Evolutionary conservation across 2,888 invertebrate genomes (phyloP), one percentile per base, ranked within the genome.

Genomic region (Leptopilina syphax): DNA sequence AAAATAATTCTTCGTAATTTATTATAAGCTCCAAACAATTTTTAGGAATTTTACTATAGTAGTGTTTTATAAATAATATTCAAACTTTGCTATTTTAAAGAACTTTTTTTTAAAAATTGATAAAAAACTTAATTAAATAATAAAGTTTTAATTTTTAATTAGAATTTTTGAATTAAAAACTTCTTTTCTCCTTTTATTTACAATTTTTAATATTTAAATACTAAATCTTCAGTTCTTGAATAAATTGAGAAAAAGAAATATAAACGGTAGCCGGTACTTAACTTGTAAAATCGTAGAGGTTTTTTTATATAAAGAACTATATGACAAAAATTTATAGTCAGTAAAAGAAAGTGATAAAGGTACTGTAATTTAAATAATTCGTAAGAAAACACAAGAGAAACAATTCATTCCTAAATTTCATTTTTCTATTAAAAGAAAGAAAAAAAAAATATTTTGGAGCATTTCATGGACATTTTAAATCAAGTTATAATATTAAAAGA

Each of bases 261-360:
- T 50, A 54, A 18, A 57, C 34, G 54, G 13, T 73, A 73, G 73
- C 7, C 34, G 41, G 73, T 73, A 73, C 73, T 73, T 73, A 73
- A 73, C 34, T n/a, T 73, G 34, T 57, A 9, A 73, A 73, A n/a
- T 57, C 34, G 54, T 70, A 70, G 54, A 73, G 13, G 1, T 34
- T 34, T 44, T 50, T 73, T 57, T 73, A 73, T 34, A 73, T 41
- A 73, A n/a, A 73, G 34, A 63, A 63, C 24, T 70, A 54, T 70
- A 54, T 70, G 54, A 54, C 7, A 67, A 34, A 34, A 57, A 34
- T 73, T 73, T 27, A 41, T 34, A n/a, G 54, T 41, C 2, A 57
- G 24, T 50, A 68, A 47, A 68, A 27, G 7, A n/a, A 27, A 41
- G 70, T 13, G 27, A 27, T 50, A 54, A 73, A 57, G 60, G 18